Evolutionary conservation across 2,113 vertebrate genomes (phyloP), one percentile per base, ranked within the genome.

Genomic region (Otolemur garnettii): DNA sequence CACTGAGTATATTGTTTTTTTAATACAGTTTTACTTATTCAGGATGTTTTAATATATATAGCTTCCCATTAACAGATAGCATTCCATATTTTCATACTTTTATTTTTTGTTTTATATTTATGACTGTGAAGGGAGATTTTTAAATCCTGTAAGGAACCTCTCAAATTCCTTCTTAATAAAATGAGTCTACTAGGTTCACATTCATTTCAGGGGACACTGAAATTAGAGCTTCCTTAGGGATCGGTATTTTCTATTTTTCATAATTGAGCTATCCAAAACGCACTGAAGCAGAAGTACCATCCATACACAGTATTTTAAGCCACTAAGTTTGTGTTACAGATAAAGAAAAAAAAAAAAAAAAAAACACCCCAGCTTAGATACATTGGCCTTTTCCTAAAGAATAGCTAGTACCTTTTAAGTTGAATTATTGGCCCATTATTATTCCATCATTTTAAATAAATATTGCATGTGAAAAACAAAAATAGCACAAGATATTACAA

Each of bases 181-280:
- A 12, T 21, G 55, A 57, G 21, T 86, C 13, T 82, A 72, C 19
- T 50, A 22, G 7, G 1, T 74, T 74, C 38, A 60, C 68, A 55
- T 78, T 91, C 77, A 93, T 93, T 96, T 95, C 87, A 89, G 59
- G 66, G 78, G 55, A 83, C 93, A 55, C 45, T 85, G 42, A 12
- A 38, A 66, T 92, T 57, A 69, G 9, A 53, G 14, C 21, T 66
- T 50, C 62, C 60, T 77, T 30, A 80, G 62, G 64, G 13, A 59
- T 55, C 33, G n/a, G 9, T 79, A 72, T 30, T 80, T 17, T 84
- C 42, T 88, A 18, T 71, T 85, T 81, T 95, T 66, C 15, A 22
- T 78, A 93, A 94, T 0, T 91, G 82, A 91, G 62, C 26, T 87
- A 85, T 72, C 33, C 9, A 72, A 68, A 94, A 5, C 1, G 35